Base-by-base conservation (phyloP, 2,888 invertebrate species). In the Ormia ochracea region DNA sequence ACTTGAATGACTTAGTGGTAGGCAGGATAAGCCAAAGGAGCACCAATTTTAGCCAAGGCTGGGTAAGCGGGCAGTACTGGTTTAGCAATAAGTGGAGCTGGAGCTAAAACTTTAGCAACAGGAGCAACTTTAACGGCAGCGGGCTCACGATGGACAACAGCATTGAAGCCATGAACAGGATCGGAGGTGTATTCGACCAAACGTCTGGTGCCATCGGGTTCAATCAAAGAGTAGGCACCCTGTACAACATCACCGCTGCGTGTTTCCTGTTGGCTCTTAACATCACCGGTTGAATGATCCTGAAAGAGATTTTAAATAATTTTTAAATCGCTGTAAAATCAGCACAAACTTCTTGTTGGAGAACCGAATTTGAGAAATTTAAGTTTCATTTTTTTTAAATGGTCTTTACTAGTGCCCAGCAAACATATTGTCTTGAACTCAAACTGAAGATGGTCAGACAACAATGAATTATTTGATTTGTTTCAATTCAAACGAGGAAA, bases 131-230 rank as follows among this genome's bases (percentile, higher is more conserved):
- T 83, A 56, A 83, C 83, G 7, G 86, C 85, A 48, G 81, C 82
- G 1, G 91, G 91, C 84, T 91, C 90, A 61, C 90, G 90, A 83
- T 90, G 91, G 17, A 92, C 92, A 48, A 92, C 91, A 74, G 92
- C 92, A 84, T 92, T 92, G 90, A 92, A 92, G 59, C 92, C 92
- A 83, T 92, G 90, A 73, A 91, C 89, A 52, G 92, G 91, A 87
- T 92, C 92, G 63, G 92, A 91, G 65, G 91, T 91, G 87, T 92
- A 92, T 84, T 92, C 91, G 12, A 92, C 92, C 83, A 90, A 88
- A 78, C 92, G 90, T 78, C 91, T 88, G 74, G 91, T 91, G 83
- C 92, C 92, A 83, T 92, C 92, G 78, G 92, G 90, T 85, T 92
- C 92, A 66, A 91, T 90, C 21, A 92, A 85, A 52, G 91, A 90